Evolutionary conservation across 2,113 vertebrate species (phyloP), one percentile per base, ranked within the genome.

Genomic region (Mus pahari): DNA sequence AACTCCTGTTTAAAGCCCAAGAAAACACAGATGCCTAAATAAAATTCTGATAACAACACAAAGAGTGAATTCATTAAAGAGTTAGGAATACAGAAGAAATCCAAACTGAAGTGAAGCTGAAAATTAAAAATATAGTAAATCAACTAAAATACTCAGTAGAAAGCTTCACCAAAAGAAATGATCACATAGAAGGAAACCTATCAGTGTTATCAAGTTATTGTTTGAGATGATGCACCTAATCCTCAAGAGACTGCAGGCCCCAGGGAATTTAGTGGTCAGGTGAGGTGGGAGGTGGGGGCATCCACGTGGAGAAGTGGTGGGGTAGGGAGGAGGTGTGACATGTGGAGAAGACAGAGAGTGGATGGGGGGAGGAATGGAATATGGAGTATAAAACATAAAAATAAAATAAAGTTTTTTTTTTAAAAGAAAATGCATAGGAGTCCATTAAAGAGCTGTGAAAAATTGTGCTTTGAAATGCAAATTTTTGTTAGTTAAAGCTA

Each of bases 401-500:
- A 48, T 48, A 48, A 48, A 48, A 48, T 48, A 48, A 48, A 48
- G 48, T 48, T 48, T 3, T 48, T 48, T 48, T 48, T 48, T 48
- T 48, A 6, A 48, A 48, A 48, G 13, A 60, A 96, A 86, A 58
- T 33, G 3, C 62, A 6, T 48, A 48, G 48, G 48, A 31, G 3
- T 11, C 50, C 20, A 79, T 8, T 12, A 10, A 12, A 42, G 1
- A 75, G 20, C 16, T n/a, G 4, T 55, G 5, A 17, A 26, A 79
- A 81, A 2, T 48, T 95, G 31, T 60, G 5, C n/a, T 94, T 93
- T 62, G 33, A 94, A 5, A 3, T 77, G 60, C 64, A 84, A 9
- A 45, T 84, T 91, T 90, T 79, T 68, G n/a, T 73, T 89, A 91
- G 5, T 64, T 89, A 62, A 91, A 86, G 75, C n/a, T 60, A 60